Percentiles rank a stretch among this genome's conserved stretches.
Evolutionary conservation across 2,113 vertebrate species (phyloP).

Genomic region (Cacatua alba): DNA sequence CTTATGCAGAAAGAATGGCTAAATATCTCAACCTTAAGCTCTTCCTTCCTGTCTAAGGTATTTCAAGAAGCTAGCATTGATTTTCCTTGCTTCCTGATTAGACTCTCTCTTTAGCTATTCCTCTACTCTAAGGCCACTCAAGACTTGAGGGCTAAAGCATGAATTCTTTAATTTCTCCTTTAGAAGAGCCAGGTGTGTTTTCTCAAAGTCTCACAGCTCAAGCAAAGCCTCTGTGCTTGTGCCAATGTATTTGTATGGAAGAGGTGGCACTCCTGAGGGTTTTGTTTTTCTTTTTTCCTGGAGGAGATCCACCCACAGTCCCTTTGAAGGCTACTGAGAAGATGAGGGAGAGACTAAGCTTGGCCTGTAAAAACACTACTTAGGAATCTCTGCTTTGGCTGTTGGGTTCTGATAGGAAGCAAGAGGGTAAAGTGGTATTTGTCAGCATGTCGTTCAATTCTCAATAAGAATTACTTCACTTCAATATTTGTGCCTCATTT

Average conservation of each 20-base stretch:
- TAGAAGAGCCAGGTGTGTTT: conserved; percentile 44
- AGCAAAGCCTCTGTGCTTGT: conserved; percentile 16
- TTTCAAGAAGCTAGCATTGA: conserved; percentile 5
- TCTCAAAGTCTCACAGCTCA: conserved; percentile 28
- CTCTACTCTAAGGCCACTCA: conserved; percentile 33
- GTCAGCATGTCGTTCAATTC: conserved; percentile 55
- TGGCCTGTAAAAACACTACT: conserved; percentile 42
- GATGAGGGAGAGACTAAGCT: conserved; percentile 23
- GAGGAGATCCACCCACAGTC: conserved; percentile 56
- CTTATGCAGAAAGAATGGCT: not conserved
- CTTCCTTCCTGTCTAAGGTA: conserved; percentile 57
- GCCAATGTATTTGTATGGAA: conserved; percentile 16
- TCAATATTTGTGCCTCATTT: conserved; percentile 50
- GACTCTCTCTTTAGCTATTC: conserved; percentile 2
- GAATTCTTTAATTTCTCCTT: conserved; percentile 7
- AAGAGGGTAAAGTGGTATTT: conserved; percentile 62
- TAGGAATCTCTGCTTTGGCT: conserved; percentile 37
- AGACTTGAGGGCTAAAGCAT: not conserved
- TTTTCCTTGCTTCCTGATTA: conserved; percentile 1
- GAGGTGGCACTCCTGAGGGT: conserved; percentile 8
- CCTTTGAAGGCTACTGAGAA: conserved; percentile 66
- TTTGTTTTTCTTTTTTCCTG: conserved; percentile 1
- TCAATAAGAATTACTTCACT: conserved; percentile 31
- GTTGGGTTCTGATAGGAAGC: conserved; percentile 36
- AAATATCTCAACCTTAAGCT: not conserved